A percentile compares a stretch with the other conserved stretches of the same genome.
Conservation (phyloP, 2,113 vertebrate species). For the Caloenas nicobarica region DNA sequence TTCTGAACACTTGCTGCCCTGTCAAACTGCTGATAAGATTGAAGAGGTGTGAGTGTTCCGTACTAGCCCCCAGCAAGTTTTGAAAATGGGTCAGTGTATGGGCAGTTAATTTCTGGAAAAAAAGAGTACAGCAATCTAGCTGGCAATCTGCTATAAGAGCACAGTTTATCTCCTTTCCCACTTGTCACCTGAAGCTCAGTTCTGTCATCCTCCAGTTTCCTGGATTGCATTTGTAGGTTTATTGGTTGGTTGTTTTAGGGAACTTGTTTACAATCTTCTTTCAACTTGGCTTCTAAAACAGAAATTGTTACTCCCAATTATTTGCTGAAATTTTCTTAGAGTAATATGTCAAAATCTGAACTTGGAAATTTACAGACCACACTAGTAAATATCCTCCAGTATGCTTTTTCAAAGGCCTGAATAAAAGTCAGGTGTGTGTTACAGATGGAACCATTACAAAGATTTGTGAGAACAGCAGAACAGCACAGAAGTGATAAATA, state of each 20-base stretch:
- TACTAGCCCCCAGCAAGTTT: neutral
- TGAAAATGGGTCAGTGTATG: neutral
- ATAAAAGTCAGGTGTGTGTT: neutral
- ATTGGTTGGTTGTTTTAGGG: neutral
- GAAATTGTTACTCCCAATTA: neutral
- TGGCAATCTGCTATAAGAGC: neutral
- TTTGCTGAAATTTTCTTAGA: neutral
- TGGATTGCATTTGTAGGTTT: neutral
- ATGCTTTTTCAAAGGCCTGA: neutral
- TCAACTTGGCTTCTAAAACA: neutral
- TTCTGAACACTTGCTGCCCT: neutral
- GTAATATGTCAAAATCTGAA: neutral
- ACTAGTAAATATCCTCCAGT: neutral
- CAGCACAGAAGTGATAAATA: neutral
- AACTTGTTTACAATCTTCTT: neutral
- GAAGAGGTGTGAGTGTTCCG: neutral
- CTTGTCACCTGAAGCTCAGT: neutral
- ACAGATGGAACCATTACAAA: neutral
- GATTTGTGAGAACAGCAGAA: neutral
- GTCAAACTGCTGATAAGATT: neutral
- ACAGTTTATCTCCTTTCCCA: neutral
- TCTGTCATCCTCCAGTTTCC: neutral
- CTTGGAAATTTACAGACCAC: neutral
- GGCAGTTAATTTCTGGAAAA: neutral
- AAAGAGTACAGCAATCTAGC: neutral